Percentiles rank a stretch among this genome's conserved stretches.
Evolutionary conservation across 2,888 invertebrate genomes (phyloP).

Genomic region (Heliconius erato): DNA sequence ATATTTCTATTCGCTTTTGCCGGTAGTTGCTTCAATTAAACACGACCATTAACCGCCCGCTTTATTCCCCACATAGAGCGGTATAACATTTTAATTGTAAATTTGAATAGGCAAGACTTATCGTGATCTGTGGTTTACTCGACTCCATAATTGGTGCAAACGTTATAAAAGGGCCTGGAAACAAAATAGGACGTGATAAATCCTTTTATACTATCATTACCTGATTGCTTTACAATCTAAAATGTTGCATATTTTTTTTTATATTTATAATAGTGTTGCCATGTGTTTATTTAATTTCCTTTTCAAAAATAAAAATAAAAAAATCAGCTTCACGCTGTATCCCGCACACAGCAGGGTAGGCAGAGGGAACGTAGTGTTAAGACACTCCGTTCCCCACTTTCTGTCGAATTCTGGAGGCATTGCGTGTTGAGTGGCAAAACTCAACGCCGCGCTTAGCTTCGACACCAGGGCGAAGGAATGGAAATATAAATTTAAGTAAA

Average conservation of each 20-base stretch:
- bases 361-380: too few relatives aligned
- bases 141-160: neutral
- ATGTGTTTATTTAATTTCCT: neutral
- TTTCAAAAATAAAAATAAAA: too few relatives aligned
- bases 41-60: slow-evolving; percentile 9
- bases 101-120: slow-evolving; percentile 15
- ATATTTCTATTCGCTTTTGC: slow-evolving; percentile 6
- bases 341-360: too few relatives aligned
- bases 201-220: neutral
- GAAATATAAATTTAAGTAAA: too few relatives aligned
- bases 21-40: slow-evolving; percentile 12
- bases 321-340: too few relatives aligned
- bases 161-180: neutral
- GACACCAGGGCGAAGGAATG: too few relatives aligned
- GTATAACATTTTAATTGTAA: slow-evolving; percentile 14
- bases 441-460: too few relatives aligned
- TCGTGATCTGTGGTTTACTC: neutral
- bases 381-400: too few relatives aligned
- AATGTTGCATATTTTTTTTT: neutral
- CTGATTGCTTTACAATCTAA: neutral
- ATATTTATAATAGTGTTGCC: neutral
- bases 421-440: too few relatives aligned
- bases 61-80: slow-evolving; percentile 16
- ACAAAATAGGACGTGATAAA: neutral
- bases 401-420: too few relatives aligned